Conservation (phyloP, 2,888 invertebrate species). For the Scelioninae gen. 1 region DNA sequence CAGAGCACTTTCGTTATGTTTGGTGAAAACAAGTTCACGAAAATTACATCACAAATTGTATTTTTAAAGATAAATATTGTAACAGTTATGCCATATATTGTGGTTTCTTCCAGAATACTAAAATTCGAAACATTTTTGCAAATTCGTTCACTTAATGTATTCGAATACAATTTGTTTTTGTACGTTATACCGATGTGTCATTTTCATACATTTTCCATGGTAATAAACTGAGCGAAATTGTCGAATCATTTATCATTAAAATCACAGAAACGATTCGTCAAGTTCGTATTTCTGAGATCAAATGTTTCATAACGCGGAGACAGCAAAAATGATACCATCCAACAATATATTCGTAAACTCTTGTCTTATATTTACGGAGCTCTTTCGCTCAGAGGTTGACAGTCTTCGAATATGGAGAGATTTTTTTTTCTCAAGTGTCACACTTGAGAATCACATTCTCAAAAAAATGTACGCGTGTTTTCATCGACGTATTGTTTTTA, state of each 20-base stretch:
- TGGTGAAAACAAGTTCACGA: too few relatives aligned
- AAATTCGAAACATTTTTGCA: background rate
- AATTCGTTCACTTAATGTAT: background rate
- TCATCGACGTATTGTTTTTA: constrained; percentile 63
- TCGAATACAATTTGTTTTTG: constrained; percentile 6
- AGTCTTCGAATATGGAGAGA: constrained; percentile 41
- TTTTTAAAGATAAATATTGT: too few relatives aligned
- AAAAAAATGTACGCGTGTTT: constrained; percentile 54
- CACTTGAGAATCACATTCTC: constrained; percentile 36
- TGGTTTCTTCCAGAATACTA: too few relatives aligned
- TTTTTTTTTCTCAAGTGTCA: constrained; percentile 50
- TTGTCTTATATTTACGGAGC: constrained; percentile 40
- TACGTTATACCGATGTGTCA: constrained; percentile 9
- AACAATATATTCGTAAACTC: constrained; percentile 43
- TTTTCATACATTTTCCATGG: constrained; percentile 14
- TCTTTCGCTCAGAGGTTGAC: constrained; percentile 38
- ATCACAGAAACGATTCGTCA: constrained; percentile 26
- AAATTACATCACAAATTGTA: too few relatives aligned
- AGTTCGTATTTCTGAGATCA: constrained; percentile 34
- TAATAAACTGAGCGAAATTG: too few relatives aligned
- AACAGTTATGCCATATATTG: too few relatives aligned
- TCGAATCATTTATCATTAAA: constrained; percentile 10
- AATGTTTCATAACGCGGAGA: constrained; percentile 27
- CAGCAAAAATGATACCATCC: constrained; percentile 39
- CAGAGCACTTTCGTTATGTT: too few relatives aligned